These are phyloP conservation scores for Helicoverpa zea DNA, from an alignment of 1,140 invertebrate genomes.

Conservation along the genomic window DNA sequence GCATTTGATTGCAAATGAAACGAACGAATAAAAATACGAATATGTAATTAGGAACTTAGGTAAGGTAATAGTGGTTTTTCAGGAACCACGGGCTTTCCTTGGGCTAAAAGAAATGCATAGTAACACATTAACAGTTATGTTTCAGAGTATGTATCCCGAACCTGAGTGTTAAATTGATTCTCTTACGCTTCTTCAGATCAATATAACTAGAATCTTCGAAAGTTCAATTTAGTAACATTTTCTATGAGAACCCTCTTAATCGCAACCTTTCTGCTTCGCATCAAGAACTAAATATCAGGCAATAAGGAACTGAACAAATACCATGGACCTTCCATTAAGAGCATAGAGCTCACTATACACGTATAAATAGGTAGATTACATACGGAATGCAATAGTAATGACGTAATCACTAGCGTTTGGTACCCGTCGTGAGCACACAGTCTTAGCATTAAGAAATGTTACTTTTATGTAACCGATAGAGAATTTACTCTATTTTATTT, in stretches of 20 bases:
- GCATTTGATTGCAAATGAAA: no score
- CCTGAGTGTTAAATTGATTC: no score
- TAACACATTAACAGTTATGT: not conserved
- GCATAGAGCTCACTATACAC: slow-evolving; percentile 5
- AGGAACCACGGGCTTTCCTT: no score
- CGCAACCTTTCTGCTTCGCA: not conserved
- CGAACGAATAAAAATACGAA: no score
- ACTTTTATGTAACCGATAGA: slow-evolving; percentile 35
- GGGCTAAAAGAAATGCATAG: no score
- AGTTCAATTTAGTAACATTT: no score
- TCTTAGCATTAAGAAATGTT: slow-evolving; percentile 23
- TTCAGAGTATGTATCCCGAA: not conserved
- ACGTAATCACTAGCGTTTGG: slow-evolving; percentile 31
- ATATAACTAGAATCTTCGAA: no score
- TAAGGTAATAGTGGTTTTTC: no score
- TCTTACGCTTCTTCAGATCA: no score
- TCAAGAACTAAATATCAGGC: not conserved
- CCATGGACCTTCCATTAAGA: slow-evolving; percentile 7
- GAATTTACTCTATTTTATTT: not conserved
- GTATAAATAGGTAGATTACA: slow-evolving; percentile 1
- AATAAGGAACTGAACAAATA: slow-evolving; percentile 28
- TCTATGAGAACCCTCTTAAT: not conserved
- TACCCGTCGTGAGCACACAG: slow-evolving; percentile 21
- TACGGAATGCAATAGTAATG: slow-evolving; percentile 31
- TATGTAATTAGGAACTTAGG: no score